Conservation (phyloP, 2,797 vertebrate genomes). For the Pangasius krempfi region DNA sequence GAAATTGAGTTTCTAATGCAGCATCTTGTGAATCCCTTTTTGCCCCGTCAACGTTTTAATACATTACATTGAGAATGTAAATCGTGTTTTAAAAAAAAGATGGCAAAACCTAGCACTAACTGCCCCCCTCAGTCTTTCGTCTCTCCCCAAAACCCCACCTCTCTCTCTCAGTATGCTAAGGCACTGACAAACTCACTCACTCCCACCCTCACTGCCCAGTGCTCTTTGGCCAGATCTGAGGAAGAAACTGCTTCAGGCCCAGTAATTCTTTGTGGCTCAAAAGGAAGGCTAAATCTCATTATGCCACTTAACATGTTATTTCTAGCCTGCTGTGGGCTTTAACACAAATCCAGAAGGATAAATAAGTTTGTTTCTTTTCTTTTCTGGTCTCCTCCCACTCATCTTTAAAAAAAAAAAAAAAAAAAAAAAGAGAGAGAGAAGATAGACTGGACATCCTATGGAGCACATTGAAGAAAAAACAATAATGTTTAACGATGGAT, state of each 20-base stretch:
- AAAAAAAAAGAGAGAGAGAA: not conserved
- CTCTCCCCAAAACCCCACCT: slow-evolving; percentile 45
- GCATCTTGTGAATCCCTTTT: slow-evolving; percentile 99
- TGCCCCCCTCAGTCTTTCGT: slow-evolving; percentile 61
- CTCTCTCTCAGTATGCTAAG: slow-evolving; percentile 28
- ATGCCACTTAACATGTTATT: slow-evolving; percentile 61
- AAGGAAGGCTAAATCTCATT: slow-evolving; percentile 61
- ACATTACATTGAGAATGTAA: slow-evolving; percentile 99
- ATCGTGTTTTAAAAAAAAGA: slow-evolving; percentile 86
- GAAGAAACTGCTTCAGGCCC: slow-evolving; percentile 73
- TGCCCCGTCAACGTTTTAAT: slow-evolving; percentile 99
- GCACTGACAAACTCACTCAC: slow-evolving; percentile 39
- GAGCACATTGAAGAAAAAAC: not conserved
- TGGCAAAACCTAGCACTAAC: slow-evolving; percentile 79
- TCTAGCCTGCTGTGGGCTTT: slow-evolving; percentile 57
- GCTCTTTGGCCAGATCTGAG: slow-evolving; percentile 75
- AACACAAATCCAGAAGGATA: slow-evolving; percentile 59
- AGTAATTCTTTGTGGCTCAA: slow-evolving; percentile 70
- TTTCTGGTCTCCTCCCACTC: slow-evolving; percentile 31
- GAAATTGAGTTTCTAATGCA: slow-evolving; percentile 99
- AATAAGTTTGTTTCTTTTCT: slow-evolving; percentile 61
- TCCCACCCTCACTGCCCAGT: slow-evolving; percentile 55
- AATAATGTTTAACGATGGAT: not conserved
- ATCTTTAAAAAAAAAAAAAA: slow-evolving; percentile 19
- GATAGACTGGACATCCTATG: slow-evolving; percentile 17